A percentile compares a stretch with the other conserved stretches of the same genome.
Conservation (phyloP, 1,140 invertebrate genomes). For the Trachymyrmex septentrionalis region DNA sequence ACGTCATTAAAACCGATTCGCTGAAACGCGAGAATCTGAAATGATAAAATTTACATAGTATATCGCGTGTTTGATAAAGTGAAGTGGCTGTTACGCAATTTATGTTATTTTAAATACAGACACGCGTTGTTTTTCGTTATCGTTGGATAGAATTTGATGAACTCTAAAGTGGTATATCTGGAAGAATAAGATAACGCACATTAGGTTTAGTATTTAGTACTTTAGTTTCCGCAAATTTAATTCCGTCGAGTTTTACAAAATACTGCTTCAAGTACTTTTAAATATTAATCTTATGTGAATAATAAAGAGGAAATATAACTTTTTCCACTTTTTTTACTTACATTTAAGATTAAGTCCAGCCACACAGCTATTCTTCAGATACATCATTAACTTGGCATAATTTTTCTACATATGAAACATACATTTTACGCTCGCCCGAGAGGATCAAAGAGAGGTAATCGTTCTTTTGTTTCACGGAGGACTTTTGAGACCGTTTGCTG, state of each 20-base stretch:
- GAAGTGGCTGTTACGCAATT: not conserved
- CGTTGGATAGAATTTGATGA: not conserved
- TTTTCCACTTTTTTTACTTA: not conserved
- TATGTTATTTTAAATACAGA: not conserved
- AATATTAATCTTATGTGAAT: not conserved
- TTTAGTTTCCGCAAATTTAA: not conserved
- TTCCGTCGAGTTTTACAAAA: not conserved
- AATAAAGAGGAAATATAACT: not conserved
- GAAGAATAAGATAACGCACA: not conserved
- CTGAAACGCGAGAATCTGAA: slow-evolving; percentile 8
- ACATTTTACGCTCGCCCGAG: slow-evolving; percentile 28
- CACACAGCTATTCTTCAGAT: not conserved
- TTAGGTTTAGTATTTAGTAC: too few relatives aligned
- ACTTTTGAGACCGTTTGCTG: slow-evolving; percentile 50
- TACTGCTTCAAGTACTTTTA: not conserved
- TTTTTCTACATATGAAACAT: slow-evolving; percentile 35
- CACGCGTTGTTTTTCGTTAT: not conserved
- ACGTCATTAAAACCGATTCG: slow-evolving; percentile 22
- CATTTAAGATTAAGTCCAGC: not conserved
- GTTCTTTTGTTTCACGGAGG: slow-evolving; percentile 56
- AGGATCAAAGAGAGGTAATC: slow-evolving; percentile 52
- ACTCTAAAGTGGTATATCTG: too few relatives aligned
- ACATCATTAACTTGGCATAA: slow-evolving; percentile 41
- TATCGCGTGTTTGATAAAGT: not conserved
- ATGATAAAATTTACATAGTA: not conserved